Evolutionary conservation across 2,113 vertebrate genomes (phyloP), one percentile per base, ranked within the genome.

Genomic region (Jaculus jaculus): DNA sequence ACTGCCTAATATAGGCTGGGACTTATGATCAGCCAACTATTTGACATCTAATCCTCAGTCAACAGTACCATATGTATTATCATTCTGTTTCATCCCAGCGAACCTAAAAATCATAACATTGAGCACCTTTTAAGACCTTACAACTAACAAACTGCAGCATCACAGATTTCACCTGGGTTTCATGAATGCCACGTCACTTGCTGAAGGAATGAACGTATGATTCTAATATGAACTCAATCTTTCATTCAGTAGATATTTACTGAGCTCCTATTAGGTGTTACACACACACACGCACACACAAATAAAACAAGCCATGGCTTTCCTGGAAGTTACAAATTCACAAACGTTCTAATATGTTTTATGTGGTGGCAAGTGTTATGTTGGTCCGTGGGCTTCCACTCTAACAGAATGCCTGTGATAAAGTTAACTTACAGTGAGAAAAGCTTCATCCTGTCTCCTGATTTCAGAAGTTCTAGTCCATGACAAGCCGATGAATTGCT

Each of bases 121-220:
- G 23, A 72, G 23, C 23, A 83, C 37, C 17, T 79, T 74, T 47
- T 23, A 75, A 74, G 78, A 60, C 54, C 21, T 75, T 34, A 39
- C 21, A 77, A 26, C 37, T 60, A 30, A n/a, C 37, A 61, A 66
- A 24, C 71, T 4, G 34, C 1, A 61, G 24, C 0, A 0, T 61
- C 61, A n/a, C 18, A 71, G 63, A 47, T 37, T 77, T 54, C 32
- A 34, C 54, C 24, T 37, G n/a, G 6, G 9, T 84, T 93, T 87
- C 34, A 32, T 60, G 16, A 80, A 81, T 10, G 47, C 24, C 58
- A 18, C 7, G 5, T 51, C 12, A 82, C 7, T 13, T 1, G 85
- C 75, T 42, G 11, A 81, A 93, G 47, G 34, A 42, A 93, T 39
- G 34, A 42, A 74, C 4, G 4, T n/a, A 5, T 2, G 3, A 1